phyloP scores from a whole-genome alignment of 2,888 invertebrate species.

The Drosophila prolongata region DNA sequence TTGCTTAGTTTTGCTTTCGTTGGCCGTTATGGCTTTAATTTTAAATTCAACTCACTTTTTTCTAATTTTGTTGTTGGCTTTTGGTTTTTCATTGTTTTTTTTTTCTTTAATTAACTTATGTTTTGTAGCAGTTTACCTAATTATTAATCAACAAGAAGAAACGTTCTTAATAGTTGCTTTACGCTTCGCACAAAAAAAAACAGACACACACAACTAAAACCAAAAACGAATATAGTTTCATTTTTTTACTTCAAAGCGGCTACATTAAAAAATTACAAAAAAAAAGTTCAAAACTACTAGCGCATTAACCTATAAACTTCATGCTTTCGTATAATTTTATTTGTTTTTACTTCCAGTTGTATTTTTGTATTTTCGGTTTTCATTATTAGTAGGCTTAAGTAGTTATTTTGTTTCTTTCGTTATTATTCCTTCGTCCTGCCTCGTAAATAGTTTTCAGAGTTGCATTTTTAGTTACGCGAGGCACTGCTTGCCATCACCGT shows the following conservation, averaged over 20 bases:
- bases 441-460: slow-evolving; percentile 37
- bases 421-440: slow-evolving; percentile 26
- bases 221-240: slow-evolving; percentile 21
- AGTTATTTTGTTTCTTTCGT: slow-evolving; percentile 21
- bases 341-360: slow-evolving; percentile 11
- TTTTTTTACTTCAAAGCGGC: slow-evolving; percentile 49
- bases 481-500: slow-evolving; percentile 21
- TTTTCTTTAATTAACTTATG: slow-evolving; percentile 56
- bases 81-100: slow-evolving; percentile 16
- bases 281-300: slow-evolving; percentile 60
- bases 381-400: slow-evolving; percentile 48
- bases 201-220: slow-evolving; percentile 35
- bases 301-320: slow-evolving; percentile 64
- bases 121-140: slow-evolving; percentile 68
- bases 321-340: slow-evolving; percentile 27
- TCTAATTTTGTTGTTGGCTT: slow-evolving; percentile 38
- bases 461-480: slow-evolving; percentile 8
- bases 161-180: slow-evolving; percentile 44
- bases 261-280: slow-evolving; percentile 62
- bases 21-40: slow-evolving; percentile 37
- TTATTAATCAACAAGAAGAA: slow-evolving; percentile 81
- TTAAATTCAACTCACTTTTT: slow-evolving; percentile 55
- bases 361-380: slow-evolving; percentile 9
- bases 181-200: slow-evolving; percentile 30
- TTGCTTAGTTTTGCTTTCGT: slow-evolving; percentile 35